A percentile compares a stretch with the other conserved stretches of the same genome.
Evolutionary conservation across 1,140 invertebrate genomes (phyloP).

Genomic region (Bombyx mandarina): DNA sequence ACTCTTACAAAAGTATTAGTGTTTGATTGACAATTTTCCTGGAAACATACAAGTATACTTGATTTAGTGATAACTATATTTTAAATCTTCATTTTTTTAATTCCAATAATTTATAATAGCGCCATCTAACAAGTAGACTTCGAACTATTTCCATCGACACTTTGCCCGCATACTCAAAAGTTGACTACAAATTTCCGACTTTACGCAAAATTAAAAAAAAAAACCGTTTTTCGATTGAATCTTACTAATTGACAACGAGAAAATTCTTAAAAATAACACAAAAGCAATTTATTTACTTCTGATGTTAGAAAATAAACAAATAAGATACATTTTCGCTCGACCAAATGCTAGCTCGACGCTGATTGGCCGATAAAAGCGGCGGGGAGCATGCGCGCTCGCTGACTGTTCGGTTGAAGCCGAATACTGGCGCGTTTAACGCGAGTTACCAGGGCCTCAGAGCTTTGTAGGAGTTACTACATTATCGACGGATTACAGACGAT

Average conservation of each 20-base stretch:
- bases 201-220: background rate
- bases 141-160: constrained; percentile 39
- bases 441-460: constrained; percentile 64
- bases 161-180: no score
- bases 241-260: constrained; percentile 4
- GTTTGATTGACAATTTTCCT: no score
- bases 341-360: constrained; percentile 37
- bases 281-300: constrained; percentile 10
- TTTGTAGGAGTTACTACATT: constrained; percentile 55
- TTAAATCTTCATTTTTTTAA: constrained; percentile 6
- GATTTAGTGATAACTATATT: background rate
- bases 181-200: constrained; percentile 12
- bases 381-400: constrained; percentile 63
- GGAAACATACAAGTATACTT: background rate
- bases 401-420: constrained; percentile 49
- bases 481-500: constrained; percentile 8
- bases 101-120: constrained; percentile 39
- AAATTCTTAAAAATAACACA: constrained; percentile 6
- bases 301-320: constrained; percentile 11
- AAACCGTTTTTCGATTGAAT: background rate
- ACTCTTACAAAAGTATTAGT: no score
- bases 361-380: constrained; percentile 52
- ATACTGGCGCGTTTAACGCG: constrained; percentile 64
- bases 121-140: constrained; percentile 48
- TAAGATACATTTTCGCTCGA: constrained; percentile 28